These are phyloP conservation scores for Ondatra zibethicus DNA, from an alignment of 2,113 vertebrate genomes.

Conservation along the genomic window DNA sequence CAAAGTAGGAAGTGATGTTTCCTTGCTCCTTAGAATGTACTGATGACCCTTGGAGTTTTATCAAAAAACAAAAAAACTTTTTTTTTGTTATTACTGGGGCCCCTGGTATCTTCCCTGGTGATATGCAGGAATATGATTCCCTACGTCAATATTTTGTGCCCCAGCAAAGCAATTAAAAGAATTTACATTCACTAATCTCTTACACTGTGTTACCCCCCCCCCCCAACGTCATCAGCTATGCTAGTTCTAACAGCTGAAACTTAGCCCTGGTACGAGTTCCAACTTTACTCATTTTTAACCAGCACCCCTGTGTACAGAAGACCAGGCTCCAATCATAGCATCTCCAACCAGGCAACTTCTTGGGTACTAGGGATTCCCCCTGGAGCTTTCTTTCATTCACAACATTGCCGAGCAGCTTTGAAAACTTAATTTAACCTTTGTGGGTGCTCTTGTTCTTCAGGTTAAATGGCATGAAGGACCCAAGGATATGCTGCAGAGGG, in stretches of 20 bases:
- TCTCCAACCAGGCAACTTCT: neutral
- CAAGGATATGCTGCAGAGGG: fast-evolving
- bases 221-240: fast-evolving
- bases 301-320: neutral
- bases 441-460: neutral
- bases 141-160: neutral
- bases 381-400: neutral
- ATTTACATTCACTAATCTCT: neutral
- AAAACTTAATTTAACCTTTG: neutral
- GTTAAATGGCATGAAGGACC: neutral
- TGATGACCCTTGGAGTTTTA: neutral
- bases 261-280: no score
- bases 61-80: neutral
- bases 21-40: neutral
- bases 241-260: neutral
- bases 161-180: neutral
- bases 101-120: fast-evolving
- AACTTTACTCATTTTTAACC: neutral
- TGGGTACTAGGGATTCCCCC: neutral
- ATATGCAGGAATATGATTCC: no score
- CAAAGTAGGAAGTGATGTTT: fast-evolving
- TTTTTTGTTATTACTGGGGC: no score
- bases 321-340: fast-evolving
- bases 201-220: fast-evolving
- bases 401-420: neutral